These are phyloP conservation scores for Drosophila punjabiensis DNA, from an alignment of 1,140 invertebrate species.

Conservation along the genomic window DNA sequence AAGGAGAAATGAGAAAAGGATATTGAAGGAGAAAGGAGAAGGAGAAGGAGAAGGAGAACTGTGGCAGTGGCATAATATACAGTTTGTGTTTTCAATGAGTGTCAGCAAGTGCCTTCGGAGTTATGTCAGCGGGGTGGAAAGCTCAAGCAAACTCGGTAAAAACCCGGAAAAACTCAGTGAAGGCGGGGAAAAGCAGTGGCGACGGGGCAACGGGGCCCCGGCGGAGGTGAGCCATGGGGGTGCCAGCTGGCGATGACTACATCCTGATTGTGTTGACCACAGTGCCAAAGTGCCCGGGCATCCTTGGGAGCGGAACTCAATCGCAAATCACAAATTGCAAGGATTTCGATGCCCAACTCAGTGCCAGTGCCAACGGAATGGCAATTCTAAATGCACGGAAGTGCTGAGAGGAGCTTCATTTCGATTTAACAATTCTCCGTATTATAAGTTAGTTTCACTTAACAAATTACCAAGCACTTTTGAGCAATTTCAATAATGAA, in stretches of 20 bases:
- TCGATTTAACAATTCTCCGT: constrained; percentile 3
- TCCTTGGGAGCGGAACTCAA: constrained; percentile 39
- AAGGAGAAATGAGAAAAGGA: not conserved
- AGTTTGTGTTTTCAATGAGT: constrained; percentile 62
- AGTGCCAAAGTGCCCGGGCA: constrained; percentile 42
- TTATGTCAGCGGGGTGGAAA: constrained; percentile 31
- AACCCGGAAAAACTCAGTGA: not conserved
- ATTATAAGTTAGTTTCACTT: not conserved
- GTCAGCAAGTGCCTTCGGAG: constrained; percentile 55
- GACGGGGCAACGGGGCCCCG: no score
- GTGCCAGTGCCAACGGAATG: constrained; percentile 4
- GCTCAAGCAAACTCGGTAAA: not conserved
- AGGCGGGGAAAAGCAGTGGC: no score
- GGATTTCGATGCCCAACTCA: constrained; percentile 1
- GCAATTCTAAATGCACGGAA: constrained; percentile 24
- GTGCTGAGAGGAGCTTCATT: constrained; percentile 10
- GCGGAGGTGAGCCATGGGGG: constrained; percentile 35
- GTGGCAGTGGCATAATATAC: constrained; percentile 53
- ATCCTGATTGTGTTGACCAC: constrained; percentile 63
- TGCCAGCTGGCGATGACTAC: constrained; percentile 59
- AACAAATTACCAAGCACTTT: not conserved
- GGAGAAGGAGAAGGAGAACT: not conserved
- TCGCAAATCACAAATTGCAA: constrained; percentile 42
- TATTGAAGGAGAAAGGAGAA: not conserved
- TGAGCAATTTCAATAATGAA: not conserved